Percentiles rank a stretch among this genome's conserved stretches.
These are phyloP conservation scores for Fragum whitleyi DNA, from an alignment of 2,888 invertebrate species.

Conservation along the genomic window DNA sequence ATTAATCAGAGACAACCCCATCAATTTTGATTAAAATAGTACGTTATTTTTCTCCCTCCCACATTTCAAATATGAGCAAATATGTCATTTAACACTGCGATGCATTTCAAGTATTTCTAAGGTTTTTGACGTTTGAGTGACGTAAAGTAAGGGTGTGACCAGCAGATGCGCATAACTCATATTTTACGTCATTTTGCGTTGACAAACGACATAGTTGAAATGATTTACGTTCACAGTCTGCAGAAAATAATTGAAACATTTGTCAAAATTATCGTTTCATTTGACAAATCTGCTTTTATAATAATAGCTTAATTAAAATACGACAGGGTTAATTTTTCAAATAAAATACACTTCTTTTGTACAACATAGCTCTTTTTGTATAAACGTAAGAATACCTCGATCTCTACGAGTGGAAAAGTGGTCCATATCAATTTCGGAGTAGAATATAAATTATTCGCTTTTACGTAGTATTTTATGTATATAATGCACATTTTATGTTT, in stretches of 20 bases:
- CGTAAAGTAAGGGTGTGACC: neutral
- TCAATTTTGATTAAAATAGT: too few species aligned
- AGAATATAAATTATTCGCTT: too few species aligned
- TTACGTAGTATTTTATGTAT: too few species aligned
- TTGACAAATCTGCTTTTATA: neutral
- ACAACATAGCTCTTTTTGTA: too few species aligned
- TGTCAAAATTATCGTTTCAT: neutral
- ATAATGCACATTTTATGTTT: too few species aligned
- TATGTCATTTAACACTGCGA: neutral
- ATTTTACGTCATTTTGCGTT: neutral
- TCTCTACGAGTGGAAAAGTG: too few species aligned
- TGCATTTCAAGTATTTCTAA: neutral
- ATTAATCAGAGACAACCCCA: too few species aligned
- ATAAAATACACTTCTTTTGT: too few species aligned
- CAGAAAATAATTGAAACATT: neutral
- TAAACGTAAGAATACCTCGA: too few species aligned
- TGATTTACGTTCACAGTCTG: neutral
- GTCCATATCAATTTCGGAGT: too few species aligned
- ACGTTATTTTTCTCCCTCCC: neutral
- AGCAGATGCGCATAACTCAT: neutral
- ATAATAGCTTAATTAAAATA: too few species aligned
- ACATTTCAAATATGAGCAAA: constrained; percentile 1
- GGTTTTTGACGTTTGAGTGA: neutral
- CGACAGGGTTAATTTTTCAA: too few species aligned
- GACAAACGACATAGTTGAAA: neutral